These are phyloP conservation scores for Hyalella azteca DNA, from an alignment of 2,888 invertebrate species.

Conservation along the genomic window DNA sequence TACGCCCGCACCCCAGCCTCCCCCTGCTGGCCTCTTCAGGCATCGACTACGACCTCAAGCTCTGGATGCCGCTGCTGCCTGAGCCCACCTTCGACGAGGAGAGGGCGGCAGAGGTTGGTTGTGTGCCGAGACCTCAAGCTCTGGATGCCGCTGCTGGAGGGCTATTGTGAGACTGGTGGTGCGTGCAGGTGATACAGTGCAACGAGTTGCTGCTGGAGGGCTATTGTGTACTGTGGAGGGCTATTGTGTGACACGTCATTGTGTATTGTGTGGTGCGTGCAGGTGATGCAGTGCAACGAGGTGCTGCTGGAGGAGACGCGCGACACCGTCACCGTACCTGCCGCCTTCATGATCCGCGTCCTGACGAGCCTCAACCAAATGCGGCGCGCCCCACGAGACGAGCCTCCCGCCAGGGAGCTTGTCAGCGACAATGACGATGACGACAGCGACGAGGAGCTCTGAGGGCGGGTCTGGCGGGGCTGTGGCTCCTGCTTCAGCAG, in stretches of 20 bases:
- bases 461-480: constrained; percentile 18
- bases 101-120: constrained; percentile 71
- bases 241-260: too few species aligned
- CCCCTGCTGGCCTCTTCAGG: constrained; percentile 81
- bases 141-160: constrained; percentile 76
- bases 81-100: constrained; percentile 70
- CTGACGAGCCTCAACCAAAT: constrained; percentile 62
- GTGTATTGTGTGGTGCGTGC: too few species aligned
- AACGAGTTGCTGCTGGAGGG: constrained; percentile 84
- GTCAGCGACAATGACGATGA: constrained; percentile 9
- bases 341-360: constrained; percentile 79
- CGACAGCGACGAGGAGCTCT: background rate
- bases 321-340: constrained; percentile 86
- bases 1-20: constrained; percentile 81
- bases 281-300: constrained; percentile 79
- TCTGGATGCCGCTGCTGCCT: constrained; percentile 77
- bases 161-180: too few species aligned
- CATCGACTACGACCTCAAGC: constrained; percentile 85
- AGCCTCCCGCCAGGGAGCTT: background rate
- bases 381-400: constrained; percentile 54
- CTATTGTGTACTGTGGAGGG: too few species aligned
- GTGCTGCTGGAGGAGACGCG: constrained; percentile 84
- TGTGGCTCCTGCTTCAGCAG: constrained; percentile 2
- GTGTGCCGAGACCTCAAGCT: constrained; percentile 77
- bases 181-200: constrained; percentile 74